Percentiles rank a stretch among this genome's conserved stretches.
Evolutionary conservation across 2,797 vertebrate genomes (phyloP).

Genomic region (Tauraco hartlaubi): DNA sequence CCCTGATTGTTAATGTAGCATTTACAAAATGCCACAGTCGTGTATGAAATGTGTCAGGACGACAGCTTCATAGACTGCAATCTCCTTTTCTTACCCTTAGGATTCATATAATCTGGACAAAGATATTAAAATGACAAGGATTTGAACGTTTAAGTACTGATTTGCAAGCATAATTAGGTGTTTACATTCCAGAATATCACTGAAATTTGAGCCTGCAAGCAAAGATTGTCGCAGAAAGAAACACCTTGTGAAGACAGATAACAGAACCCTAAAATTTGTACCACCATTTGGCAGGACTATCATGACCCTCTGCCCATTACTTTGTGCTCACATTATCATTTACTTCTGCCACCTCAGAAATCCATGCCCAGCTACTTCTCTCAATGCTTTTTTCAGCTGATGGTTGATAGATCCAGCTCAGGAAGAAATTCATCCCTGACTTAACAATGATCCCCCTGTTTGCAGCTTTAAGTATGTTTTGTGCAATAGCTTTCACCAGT

Average conservation of each 20-base stretch:
- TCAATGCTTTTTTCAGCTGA: background rate
- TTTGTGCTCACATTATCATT: background rate
- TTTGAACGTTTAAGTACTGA: constrained; percentile 26
- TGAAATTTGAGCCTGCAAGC: background rate
- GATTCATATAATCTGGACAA: background rate
- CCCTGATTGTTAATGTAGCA: background rate
- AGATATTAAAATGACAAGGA: background rate
- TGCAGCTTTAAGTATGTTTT: background rate
- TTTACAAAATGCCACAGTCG: constrained; percentile 27
- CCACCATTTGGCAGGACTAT: background rate
- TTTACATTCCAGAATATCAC: background rate
- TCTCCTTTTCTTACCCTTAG: background rate
- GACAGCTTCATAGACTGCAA: background rate
- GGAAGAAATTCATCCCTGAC: background rate
- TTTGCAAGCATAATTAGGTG: constrained; percentile 2
- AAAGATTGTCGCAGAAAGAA: background rate
- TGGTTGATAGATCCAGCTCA: background rate
- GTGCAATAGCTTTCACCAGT: background rate
- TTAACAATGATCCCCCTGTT: fast-evolving
- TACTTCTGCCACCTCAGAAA: background rate
- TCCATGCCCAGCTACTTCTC: background rate
- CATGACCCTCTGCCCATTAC: background rate
- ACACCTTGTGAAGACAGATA: background rate
- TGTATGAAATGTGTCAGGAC: background rate
- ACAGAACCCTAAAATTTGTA: background rate